Evolutionary conservation across 2,888 invertebrate species (phyloP).

Genomic region (Cylindroiulus punctatus): DNA sequence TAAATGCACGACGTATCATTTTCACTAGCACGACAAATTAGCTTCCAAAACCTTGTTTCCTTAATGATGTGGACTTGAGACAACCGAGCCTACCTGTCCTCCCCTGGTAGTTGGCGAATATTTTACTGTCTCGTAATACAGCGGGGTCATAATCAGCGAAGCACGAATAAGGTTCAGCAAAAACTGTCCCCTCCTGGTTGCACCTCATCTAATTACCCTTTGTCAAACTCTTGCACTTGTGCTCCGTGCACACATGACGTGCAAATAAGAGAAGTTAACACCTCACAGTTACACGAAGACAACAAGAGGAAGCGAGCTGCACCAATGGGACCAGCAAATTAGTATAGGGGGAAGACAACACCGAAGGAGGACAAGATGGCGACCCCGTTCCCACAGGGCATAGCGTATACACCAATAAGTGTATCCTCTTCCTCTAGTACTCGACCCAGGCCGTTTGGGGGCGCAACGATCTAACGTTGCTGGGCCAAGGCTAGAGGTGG

Average conservation of each 20-base stretch:
- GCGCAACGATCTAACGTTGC: no score
- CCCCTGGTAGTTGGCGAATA: no score
- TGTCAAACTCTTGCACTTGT: not conserved
- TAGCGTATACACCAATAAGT: no score
- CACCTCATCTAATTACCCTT: slow-evolving; percentile 27
- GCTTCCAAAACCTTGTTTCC: no score
- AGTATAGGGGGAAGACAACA: not conserved
- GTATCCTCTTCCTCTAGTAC: no score
- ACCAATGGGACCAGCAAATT: slow-evolving; percentile 16
- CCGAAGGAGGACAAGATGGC: slow-evolving; percentile 14
- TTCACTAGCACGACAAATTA: no score
- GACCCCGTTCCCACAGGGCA: not conserved
- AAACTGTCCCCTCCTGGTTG: not conserved
- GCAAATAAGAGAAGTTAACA: slow-evolving; percentile 20
- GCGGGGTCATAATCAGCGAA: not conserved
- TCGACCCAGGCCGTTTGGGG: no score
- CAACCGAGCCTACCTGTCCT: no score
- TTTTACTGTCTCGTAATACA: not conserved
- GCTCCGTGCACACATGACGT: not conserved
- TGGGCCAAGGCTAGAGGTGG: no score
- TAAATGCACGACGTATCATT: no score
- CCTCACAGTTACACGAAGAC: not conserved
- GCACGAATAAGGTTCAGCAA: not conserved
- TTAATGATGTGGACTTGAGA: no score
- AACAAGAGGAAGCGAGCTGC: not conserved